A percentile compares a stretch with the other conserved stretches of the same genome.
Evolutionary conservation across 1,140 invertebrate species (phyloP).

Genomic region (Lineus longissimus): DNA sequence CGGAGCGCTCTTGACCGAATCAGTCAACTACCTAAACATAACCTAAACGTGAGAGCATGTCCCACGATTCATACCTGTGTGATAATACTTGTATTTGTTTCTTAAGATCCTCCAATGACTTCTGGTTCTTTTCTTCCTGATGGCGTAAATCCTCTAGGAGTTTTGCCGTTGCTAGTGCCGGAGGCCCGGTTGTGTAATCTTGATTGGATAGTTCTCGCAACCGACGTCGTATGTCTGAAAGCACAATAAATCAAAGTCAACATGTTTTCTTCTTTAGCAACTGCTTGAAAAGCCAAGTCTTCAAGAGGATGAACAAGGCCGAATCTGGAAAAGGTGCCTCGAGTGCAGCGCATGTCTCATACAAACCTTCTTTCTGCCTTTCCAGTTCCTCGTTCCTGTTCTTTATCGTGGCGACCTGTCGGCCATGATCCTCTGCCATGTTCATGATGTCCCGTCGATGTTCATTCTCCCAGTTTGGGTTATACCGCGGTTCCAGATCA

Average conservation of each 20-base stretch:
- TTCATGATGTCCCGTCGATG: not conserved
- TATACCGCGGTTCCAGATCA: no score
- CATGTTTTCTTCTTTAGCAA: no score
- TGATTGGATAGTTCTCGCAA: conserved; percentile 24
- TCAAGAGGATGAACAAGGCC: no score
- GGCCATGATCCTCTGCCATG: conserved; percentile 42
- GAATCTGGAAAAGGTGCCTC: no score
- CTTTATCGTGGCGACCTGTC: conserved; percentile 41
- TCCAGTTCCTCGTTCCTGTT: conserved; percentile 41
- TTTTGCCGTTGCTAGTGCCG: conserved; percentile 14
- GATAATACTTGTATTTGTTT: conserved; percentile 18
- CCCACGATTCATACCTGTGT: not conserved
- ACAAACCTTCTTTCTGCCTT: conserved; percentile 44
- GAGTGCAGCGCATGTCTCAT: no score
- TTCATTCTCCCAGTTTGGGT: no score
- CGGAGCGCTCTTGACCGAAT: no score
- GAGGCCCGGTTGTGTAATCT: not conserved
- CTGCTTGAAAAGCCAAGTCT: no score
- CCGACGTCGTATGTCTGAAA: conserved; percentile 33
- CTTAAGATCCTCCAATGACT: conserved; percentile 29
- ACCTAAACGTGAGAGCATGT: no score
- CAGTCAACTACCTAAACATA: no score
- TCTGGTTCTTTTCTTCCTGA: conserved; percentile 37
- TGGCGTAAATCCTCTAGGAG: conserved; percentile 33
- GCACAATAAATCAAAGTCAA: not conserved